Conservation (phyloP, 2,888 invertebrate genomes). For the Chymomyza procnemis region DNA sequence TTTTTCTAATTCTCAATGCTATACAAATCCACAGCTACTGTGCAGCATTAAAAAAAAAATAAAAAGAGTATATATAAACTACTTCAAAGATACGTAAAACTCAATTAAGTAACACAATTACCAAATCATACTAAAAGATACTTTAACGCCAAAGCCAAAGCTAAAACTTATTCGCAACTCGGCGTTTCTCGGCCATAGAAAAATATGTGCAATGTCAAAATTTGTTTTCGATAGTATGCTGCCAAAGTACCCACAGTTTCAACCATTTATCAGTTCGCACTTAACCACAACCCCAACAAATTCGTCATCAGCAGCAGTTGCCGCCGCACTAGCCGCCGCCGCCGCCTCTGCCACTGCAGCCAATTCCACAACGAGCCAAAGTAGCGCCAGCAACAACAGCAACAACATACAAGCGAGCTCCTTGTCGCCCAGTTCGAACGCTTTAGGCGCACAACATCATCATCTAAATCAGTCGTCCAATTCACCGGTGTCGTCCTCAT, state of each 20-base stretch:
- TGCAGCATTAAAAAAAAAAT: not conserved
- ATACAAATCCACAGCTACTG: not conserved
- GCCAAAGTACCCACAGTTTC: conserved; percentile 92
- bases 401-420: conserved; percentile 78
- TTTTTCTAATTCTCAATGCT: conserved; percentile 1
- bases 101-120: conserved; percentile 2
- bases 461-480: conserved; percentile 75
- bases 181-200: conserved; percentile 66
- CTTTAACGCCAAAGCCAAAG: not conserved
- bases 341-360: conserved; percentile 76
- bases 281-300: conserved; percentile 80
- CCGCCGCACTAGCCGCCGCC: conserved; percentile 80
- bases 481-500: conserved; percentile 77
- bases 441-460: conserved; percentile 48
- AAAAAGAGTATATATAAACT: too few relatives aligned
- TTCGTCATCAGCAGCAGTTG: conserved; percentile 85
- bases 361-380: conserved; percentile 53
- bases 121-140: conserved; percentile 3
- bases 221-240: conserved; percentile 99
- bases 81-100: not conserved
- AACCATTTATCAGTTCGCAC: conserved; percentile 80
- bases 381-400: conserved; percentile 77
- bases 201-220: conserved; percentile 92
- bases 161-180: conserved; percentile 32
- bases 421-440: conserved; percentile 66